Evolutionary conservation across 2,888 invertebrate genomes (phyloP).

Genomic region (Agriotes lineatus): DNA sequence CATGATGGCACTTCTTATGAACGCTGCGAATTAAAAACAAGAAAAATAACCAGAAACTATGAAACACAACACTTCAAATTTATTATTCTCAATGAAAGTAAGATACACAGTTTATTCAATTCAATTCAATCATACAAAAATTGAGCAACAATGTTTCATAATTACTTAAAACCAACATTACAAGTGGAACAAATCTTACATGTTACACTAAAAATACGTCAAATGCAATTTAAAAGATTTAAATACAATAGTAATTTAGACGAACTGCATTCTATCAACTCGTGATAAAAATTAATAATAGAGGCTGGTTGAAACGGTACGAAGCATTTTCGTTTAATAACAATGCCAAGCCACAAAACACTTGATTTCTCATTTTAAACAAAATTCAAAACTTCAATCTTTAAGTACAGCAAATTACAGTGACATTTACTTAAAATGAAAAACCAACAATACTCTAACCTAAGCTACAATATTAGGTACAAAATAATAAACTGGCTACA

Average conservation of each 20-base stretch:
- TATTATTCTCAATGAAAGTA: background rate
- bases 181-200: slow-evolving; percentile 16
- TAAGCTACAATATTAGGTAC: background rate
- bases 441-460: background rate
- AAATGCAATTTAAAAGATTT: slow-evolving; percentile 24
- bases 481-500: no score
- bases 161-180: slow-evolving; percentile 17
- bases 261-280: slow-evolving; percentile 8
- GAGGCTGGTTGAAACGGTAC: no score
- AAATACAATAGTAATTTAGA: background rate
- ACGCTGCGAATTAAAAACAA: no score
- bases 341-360: background rate
- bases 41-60: no score
- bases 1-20: no score
- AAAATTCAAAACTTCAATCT: background rate
- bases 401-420: background rate
- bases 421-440: background rate
- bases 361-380: slow-evolving; percentile 5
- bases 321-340: background rate
- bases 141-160: slow-evolving; percentile 28
- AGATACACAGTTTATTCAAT: slow-evolving; percentile 5
- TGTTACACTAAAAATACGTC: slow-evolving; percentile 25
- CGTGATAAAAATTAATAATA: slow-evolving; percentile 4
- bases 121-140: slow-evolving; percentile 21
- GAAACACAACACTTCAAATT: no score